phyloP scores from a whole-genome alignment of 2,113 vertebrate species.

The Crocuta crocuta region DNA sequence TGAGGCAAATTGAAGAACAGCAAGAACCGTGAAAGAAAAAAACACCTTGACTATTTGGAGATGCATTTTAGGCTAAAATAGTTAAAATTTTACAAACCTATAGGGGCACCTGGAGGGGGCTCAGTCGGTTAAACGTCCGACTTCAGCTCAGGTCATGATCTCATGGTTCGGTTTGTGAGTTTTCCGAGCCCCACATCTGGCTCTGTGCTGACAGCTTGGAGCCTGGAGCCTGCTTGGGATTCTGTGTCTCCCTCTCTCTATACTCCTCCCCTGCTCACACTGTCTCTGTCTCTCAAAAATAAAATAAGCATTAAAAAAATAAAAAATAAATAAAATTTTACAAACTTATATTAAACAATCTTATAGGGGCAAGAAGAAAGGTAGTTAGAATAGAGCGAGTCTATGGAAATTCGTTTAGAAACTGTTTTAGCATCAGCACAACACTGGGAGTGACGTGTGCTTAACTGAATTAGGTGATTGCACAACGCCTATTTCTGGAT shows the following conservation, averaged over 20 bases:
- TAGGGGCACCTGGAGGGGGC: too few species aligned
- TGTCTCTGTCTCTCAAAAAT: too few species aligned
- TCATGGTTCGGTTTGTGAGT: too few species aligned
- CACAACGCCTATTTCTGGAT: not conserved
- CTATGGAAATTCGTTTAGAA: not conserved
- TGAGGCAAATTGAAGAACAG: not conserved
- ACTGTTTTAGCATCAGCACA: not conserved
- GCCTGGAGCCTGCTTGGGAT: too few species aligned
- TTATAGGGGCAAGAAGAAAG: not conserved
- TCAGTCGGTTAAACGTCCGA: too few species aligned
- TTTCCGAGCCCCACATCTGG: too few species aligned
- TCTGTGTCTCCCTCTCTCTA: too few species aligned
- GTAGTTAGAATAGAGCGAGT: not conserved
- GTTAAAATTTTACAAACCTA: not conserved
- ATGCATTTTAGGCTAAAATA: constrained; percentile 1
- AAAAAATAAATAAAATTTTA: not conserved
- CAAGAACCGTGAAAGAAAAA: constrained; percentile 38
- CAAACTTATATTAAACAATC: not conserved
- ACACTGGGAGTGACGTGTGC: not conserved
- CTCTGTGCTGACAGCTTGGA: too few species aligned
- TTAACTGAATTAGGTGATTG: constrained; percentile 36
- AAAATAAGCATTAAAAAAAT: not conserved
- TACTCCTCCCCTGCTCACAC: too few species aligned
- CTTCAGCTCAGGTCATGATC: too few species aligned
- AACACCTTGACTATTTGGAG: not conserved